A percentile compares a stretch with the other conserved stretches of the same genome.
Conservation (phyloP, 2,113 vertebrate species). For the Leptosomus discolor region DNA sequence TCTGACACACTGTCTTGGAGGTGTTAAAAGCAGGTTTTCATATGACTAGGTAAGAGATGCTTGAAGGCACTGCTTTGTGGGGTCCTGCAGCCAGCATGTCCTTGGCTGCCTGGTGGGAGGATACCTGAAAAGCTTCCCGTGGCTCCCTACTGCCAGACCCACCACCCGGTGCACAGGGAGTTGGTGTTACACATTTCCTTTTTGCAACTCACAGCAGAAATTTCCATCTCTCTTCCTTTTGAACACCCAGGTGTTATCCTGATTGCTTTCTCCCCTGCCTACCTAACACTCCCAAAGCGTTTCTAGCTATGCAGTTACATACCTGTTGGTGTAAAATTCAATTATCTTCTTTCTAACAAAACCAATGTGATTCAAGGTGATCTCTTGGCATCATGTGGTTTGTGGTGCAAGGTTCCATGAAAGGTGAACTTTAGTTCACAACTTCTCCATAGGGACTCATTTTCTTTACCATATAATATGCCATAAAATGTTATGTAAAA, state of each 20-base stretch:
- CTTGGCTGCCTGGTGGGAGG: fast-evolving
- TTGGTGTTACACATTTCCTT: background rate
- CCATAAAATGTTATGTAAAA: background rate
- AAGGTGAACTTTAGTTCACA: background rate
- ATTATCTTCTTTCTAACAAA: background rate
- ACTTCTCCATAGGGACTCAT: background rate
- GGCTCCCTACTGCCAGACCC: background rate
- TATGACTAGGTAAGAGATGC: background rate
- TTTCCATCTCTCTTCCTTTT: background rate
- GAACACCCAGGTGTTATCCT: background rate
- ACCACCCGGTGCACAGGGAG: background rate
- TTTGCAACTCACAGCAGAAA: background rate
- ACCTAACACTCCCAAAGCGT: background rate
- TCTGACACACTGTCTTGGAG: background rate
- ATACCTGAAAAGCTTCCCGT: background rate
- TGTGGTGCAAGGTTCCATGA: background rate
- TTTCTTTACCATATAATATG: background rate
- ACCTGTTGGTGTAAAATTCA: background rate
- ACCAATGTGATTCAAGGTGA: background rate
- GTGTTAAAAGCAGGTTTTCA: background rate
- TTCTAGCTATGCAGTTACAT: background rate
- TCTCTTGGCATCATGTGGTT: background rate
- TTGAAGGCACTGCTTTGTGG: background rate
- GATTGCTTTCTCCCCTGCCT: background rate
- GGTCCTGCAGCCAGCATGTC: fast-evolving